A percentile compares a stretch with the other conserved stretches of the same genome.
phyloP scores from a whole-genome alignment of 2,888 invertebrate genomes.

The Antheraea yamamai region DNA sequence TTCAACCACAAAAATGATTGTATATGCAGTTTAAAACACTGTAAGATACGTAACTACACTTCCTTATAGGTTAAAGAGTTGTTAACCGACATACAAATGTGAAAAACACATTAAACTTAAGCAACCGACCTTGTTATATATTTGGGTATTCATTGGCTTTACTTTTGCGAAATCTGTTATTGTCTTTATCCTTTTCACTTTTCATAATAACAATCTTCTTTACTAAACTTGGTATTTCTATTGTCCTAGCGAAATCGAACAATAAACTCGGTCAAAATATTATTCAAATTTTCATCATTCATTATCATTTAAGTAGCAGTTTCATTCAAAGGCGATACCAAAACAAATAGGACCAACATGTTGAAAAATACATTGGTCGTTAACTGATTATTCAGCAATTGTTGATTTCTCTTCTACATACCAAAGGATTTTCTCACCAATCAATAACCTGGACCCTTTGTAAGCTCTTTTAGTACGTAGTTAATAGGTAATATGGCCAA shows the following conservation, averaged over 20 bases:
- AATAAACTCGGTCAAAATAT: too few relatives aligned
- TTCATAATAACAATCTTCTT: neutral
- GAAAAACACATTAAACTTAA: slow-evolving; percentile 9
- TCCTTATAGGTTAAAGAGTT: slow-evolving; percentile 19
- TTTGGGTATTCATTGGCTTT: neutral
- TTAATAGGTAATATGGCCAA: too few relatives aligned
- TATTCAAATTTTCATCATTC: too few relatives aligned
- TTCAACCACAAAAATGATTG: neutral
- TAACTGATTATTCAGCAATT: too few relatives aligned
- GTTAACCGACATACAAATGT: slow-evolving; percentile 19
- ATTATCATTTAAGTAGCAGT: too few relatives aligned
- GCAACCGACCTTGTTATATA: slow-evolving; percentile 20
- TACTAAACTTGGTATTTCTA: neutral
- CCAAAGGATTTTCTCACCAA: too few relatives aligned
- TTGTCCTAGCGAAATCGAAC: neutral
- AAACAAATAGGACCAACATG: too few relatives aligned
- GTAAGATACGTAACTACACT: slow-evolving; percentile 13
- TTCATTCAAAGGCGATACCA: too few relatives aligned
- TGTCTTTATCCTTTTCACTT: neutral
- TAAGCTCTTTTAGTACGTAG: too few relatives aligned
- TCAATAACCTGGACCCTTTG: too few relatives aligned
- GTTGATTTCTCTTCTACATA: too few relatives aligned
- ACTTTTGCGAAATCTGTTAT: slow-evolving; percentile 1
- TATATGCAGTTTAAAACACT: neutral
- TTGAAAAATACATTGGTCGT: too few relatives aligned